phyloP scores from a whole-genome alignment of 2,113 vertebrate species.

The Bos indicus region DNA sequence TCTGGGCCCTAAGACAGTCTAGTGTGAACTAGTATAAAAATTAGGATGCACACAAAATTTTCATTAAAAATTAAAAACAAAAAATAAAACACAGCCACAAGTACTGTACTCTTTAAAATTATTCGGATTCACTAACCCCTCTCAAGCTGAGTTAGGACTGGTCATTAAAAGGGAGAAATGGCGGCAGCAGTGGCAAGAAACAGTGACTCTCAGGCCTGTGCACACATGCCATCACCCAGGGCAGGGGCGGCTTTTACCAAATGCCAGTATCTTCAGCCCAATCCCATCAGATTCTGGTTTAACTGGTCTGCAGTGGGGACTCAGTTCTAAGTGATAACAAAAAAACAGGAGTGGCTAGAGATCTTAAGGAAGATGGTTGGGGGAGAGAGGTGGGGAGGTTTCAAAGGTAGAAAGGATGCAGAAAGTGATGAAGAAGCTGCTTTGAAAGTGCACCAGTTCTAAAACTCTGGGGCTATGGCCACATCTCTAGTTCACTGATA shows the following conservation, averaged over 20 bases:
- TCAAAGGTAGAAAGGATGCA: not conserved
- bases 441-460: not conserved
- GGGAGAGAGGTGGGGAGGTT: accelerated
- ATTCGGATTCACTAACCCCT: not conserved
- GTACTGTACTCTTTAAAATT: not conserved
- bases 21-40: not conserved
- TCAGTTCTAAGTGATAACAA: not conserved
- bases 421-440: not conserved
- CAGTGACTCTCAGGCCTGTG: not conserved
- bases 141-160: not conserved
- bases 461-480: not conserved
- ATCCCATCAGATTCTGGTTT: too few species aligned
- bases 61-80: not conserved
- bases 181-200: not conserved
- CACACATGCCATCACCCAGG: accelerated
- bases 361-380: not conserved
- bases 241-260: not conserved
- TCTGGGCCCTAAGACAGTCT: not conserved
- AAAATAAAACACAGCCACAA: not conserved
- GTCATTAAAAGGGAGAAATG: not conserved
- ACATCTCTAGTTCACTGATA: accelerated
- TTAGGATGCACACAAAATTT: not conserved
- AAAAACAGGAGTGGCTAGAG: not conserved
- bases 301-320: not conserved
- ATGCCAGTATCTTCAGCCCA: not conserved